phyloP scores from a whole-genome alignment of 2,888 invertebrate genomes.

The Dendrolimus pini region DNA sequence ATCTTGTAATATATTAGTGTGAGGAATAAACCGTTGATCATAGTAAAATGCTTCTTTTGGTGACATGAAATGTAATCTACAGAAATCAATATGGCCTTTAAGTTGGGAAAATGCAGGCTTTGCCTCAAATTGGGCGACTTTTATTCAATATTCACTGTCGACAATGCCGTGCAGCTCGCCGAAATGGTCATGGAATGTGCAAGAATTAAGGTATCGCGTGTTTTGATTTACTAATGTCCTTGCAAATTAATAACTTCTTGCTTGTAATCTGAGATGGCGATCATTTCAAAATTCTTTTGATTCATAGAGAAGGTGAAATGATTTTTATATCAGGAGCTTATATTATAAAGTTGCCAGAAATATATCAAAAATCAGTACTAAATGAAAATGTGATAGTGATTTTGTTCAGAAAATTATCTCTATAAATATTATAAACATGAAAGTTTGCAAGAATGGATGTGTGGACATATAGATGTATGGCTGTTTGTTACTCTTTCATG shows the following conservation, averaged over 20 bases:
- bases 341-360: too few relatives aligned
- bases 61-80: slow-evolving; percentile 54
- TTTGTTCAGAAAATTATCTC: too few relatives aligned
- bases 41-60: slow-evolving; percentile 21
- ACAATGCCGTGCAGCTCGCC: slow-evolving; percentile 64
- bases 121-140: slow-evolving; percentile 74
- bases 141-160: slow-evolving; percentile 70
- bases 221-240: not conserved
- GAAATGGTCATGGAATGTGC: slow-evolving; percentile 75
- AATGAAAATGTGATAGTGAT: too few relatives aligned
- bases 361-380: too few relatives aligned
- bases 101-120: slow-evolving; percentile 73
- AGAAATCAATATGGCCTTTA: slow-evolving; percentile 73
- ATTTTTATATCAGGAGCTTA: too few relatives aligned
- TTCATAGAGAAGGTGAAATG: too few relatives aligned
- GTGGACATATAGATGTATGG: too few relatives aligned
- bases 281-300: too few relatives aligned
- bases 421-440: too few relatives aligned
- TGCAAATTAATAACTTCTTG: not conserved
- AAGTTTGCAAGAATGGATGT: too few relatives aligned
- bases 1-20: not conserved
- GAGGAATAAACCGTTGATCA: not conserved
- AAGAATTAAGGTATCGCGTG: slow-evolving; percentile 48
- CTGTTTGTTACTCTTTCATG: too few relatives aligned
- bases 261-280: too few relatives aligned